These are phyloP conservation scores for Lagenorhynchus albirostris DNA, from an alignment of 2,113 vertebrate genomes.

Conservation along the genomic window DNA sequence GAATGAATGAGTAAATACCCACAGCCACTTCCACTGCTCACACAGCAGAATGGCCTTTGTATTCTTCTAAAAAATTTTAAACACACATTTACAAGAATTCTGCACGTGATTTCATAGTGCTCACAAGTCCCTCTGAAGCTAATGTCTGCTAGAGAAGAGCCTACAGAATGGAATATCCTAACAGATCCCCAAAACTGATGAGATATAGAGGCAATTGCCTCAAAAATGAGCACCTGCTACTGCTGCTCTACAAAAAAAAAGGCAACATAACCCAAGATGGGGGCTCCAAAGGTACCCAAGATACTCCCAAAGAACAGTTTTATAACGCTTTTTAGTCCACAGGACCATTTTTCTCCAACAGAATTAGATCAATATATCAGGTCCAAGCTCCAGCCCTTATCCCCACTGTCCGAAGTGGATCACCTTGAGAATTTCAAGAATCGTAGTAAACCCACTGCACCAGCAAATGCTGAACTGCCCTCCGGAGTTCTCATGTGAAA, in stretches of 20 bases:
- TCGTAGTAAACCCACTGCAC: not conserved
- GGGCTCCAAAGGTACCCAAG: not conserved
- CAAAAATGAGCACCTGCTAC: not conserved
- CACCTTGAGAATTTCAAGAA: constrained; percentile 17
- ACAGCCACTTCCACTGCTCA: not conserved
- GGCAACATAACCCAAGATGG: not conserved
- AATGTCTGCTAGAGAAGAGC: not conserved
- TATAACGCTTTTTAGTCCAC: not conserved
- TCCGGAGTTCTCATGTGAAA: not conserved
- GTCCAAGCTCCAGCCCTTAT: not conserved
- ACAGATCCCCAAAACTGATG: not conserved
- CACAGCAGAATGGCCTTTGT: not conserved
- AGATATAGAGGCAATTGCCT: not conserved
- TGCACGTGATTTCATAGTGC: not conserved
- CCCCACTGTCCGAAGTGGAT: not conserved
- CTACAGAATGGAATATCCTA: not conserved
- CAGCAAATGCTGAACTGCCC: not conserved
- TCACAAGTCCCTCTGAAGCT: not conserved
- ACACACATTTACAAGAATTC: constrained; percentile 4
- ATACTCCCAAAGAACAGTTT: not conserved
- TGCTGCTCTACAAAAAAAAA: constrained; percentile 8
- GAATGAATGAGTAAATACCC: not conserved
- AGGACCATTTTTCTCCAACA: not conserved
- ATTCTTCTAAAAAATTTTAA: not conserved
- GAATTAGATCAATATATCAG: not conserved